phyloP scores from a whole-genome alignment of 2,113 vertebrate species.

The Laticauda laticaudata region DNA sequence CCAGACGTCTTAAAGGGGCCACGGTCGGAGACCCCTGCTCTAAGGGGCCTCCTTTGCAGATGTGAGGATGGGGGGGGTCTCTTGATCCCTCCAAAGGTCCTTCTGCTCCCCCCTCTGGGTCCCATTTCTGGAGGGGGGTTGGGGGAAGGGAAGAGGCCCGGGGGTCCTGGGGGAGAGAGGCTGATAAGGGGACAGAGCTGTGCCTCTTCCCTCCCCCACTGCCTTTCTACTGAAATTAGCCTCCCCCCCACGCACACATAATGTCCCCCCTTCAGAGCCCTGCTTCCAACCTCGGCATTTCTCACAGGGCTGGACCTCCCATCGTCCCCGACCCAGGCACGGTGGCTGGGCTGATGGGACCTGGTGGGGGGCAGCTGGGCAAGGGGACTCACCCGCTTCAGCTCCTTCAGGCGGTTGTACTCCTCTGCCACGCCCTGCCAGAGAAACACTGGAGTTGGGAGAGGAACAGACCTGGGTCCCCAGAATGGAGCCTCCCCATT shows the following conservation, averaged over 20 bases:
- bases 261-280: neutral
- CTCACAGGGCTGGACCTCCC: too few species aligned
- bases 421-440: conserved; percentile 79
- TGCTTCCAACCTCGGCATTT: too few species aligned
- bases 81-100: neutral
- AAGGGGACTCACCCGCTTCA: conserved; percentile 72
- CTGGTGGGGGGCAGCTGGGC: accelerated
- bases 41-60: neutral
- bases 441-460: neutral
- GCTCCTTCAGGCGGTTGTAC: conserved; percentile 80
- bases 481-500: neutral
- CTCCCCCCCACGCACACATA: neutral
- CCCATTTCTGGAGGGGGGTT: neutral
- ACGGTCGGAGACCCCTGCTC: too few species aligned
- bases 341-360: neutral
- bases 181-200: neutral
- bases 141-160: neutral
- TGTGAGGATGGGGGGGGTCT: neutral
- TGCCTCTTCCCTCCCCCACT: neutral
- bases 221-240: neutral
- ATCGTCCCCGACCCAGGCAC: too few species aligned
- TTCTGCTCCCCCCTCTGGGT: neutral
- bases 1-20: too few species aligned
- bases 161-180: too few species aligned
- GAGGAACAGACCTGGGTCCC: neutral